These are phyloP conservation scores for Sturmia bella DNA, from an alignment of 2,888 invertebrate species.

Conservation along the genomic window DNA sequence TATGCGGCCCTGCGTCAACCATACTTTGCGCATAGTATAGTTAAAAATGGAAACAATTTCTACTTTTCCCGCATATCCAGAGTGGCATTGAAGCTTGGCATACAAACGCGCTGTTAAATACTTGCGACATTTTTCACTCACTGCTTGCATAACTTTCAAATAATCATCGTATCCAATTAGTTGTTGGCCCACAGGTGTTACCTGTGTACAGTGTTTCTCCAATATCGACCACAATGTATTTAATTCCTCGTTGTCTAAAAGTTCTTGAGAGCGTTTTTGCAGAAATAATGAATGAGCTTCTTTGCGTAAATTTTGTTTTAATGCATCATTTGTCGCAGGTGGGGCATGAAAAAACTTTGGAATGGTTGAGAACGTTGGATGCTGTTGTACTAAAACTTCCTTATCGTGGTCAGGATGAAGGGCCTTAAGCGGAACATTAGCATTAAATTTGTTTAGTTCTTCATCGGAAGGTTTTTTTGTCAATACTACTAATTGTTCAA, in stretches of 20 bases:
- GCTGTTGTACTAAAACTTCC: slow-evolving; percentile 45
- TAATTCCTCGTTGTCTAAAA: slow-evolving; percentile 93
- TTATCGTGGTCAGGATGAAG: not conserved
- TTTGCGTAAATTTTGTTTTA: slow-evolving; percentile 91
- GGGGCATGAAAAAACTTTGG: slow-evolving; percentile 90
- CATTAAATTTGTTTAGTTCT: slow-evolving; percentile 72
- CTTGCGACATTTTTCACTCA: slow-evolving; percentile 88
- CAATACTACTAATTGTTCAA: slow-evolving; percentile 74
- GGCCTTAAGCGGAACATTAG: slow-evolving; percentile 62
- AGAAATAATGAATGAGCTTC: slow-evolving; percentile 94
- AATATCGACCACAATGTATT: slow-evolving; percentile 92
- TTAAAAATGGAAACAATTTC: slow-evolving; percentile 95
- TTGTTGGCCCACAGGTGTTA: slow-evolving; percentile 89
- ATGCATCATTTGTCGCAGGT: slow-evolving; percentile 88
- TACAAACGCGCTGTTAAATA: slow-evolving; percentile 94
- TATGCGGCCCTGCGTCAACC: slow-evolving; percentile 96
- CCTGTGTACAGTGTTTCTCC: slow-evolving; percentile 89
- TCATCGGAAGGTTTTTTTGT: slow-evolving; percentile 68
- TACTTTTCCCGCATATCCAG: slow-evolving; percentile 90
- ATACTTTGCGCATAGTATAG: slow-evolving; percentile 96
- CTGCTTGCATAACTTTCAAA: slow-evolving; percentile 88
- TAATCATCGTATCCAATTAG: slow-evolving; percentile 93
- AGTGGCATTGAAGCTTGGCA: slow-evolving; percentile 92
- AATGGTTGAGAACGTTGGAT: slow-evolving; percentile 83
- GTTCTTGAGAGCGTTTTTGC: slow-evolving; percentile 91